Evolutionary conservation across 2,113 vertebrate species (phyloP).

Genomic region (Drymodes brunneopygia): DNA sequence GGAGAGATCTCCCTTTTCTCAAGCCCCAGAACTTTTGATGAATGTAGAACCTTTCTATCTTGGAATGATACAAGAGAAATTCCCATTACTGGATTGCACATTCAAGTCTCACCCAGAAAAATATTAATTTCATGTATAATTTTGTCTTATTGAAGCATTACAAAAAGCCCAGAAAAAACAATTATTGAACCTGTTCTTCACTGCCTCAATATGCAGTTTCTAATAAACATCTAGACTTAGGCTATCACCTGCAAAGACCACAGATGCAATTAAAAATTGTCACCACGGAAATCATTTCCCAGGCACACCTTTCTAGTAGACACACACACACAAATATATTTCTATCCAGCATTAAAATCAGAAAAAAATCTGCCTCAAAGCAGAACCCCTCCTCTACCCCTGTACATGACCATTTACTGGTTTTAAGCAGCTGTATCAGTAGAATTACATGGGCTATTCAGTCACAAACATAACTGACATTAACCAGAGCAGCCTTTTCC

Average conservation of each 20-base stretch:
- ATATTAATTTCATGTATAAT: neutral
- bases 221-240: neutral
- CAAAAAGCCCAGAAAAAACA: neutral
- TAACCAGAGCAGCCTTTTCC: neutral
- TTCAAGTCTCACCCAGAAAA: neutral
- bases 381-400: neutral
- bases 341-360: neutral
- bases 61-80: neutral
- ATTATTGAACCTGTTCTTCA: neutral
- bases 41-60: neutral
- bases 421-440: neutral
- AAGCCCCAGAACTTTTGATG: neutral
- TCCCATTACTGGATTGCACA: neutral
- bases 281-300: neutral
- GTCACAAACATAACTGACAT: neutral
- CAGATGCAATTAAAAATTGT: neutral
- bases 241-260: neutral
- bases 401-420: fast-evolving
- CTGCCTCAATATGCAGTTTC: neutral
- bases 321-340: neutral
- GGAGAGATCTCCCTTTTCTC: neutral
- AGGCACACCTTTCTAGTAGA: neutral
- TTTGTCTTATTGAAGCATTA: neutral
- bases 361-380: neutral
- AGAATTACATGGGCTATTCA: neutral